Conservation (phyloP, 2,113 vertebrate genomes). For the Clarias macrocephalus region DNA sequence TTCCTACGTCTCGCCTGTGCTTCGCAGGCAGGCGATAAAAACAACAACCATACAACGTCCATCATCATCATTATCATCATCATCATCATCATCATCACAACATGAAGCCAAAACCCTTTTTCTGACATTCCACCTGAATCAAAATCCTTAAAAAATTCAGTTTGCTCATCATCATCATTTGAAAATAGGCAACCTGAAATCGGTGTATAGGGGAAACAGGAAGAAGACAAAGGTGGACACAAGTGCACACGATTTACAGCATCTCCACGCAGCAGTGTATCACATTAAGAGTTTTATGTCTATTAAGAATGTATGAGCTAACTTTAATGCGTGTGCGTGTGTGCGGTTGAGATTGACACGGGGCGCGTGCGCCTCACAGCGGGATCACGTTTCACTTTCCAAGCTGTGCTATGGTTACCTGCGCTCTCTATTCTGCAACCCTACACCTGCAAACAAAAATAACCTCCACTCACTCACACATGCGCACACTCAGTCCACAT, state of each 20-base stretch:
- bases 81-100: not conserved
- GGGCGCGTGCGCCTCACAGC: slow-evolving; percentile 60
- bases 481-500: not conserved
- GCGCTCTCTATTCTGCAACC: slow-evolving; percentile 61
- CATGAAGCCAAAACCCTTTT: not conserved
- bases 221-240: too few species aligned
- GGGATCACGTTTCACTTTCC: slow-evolving; percentile 78
- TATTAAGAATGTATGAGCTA: slow-evolving; percentile 15
- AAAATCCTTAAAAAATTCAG: not conserved
- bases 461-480: slow-evolving; percentile 45
- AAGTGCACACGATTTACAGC: not conserved
- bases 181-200: not conserved
- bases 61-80: not conserved
- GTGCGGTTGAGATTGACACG: slow-evolving; percentile 74
- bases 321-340: slow-evolving; percentile 38
- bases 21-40: too few species aligned
- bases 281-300: not conserved
- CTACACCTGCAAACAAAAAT: slow-evolving; percentile 60
- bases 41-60: not conserved
- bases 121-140: not conserved
- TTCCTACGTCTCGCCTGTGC: too few species aligned
- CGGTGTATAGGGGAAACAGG: not conserved
- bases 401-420: slow-evolving; percentile 76
- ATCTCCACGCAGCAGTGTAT: not conserved
- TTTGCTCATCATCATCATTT: not conserved